These are phyloP conservation scores for Drosophila novamexicana DNA, from an alignment of 1,140 invertebrate genomes.

Conservation along the genomic window DNA sequence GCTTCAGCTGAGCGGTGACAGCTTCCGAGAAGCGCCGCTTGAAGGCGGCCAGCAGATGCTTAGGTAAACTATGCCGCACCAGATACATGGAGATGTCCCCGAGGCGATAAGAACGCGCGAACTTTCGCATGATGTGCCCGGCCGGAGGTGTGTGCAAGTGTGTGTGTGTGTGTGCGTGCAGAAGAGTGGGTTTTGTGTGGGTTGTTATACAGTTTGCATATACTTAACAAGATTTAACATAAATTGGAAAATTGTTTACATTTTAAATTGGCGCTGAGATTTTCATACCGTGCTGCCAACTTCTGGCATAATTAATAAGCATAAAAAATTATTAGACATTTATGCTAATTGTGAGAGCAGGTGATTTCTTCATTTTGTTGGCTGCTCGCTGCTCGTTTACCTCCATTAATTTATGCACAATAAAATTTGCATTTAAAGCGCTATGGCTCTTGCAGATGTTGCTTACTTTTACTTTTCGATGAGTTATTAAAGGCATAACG, in stretches of 20 bases:
- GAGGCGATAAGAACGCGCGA: constrained; percentile 10
- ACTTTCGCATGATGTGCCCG: constrained; percentile 13
- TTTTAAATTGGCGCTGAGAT: constrained; percentile 4
- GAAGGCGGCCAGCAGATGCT: not conserved
- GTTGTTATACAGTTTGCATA: constrained; percentile 42
- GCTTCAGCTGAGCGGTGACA: constrained; percentile 12
- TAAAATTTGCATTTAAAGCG: constrained; percentile 76
- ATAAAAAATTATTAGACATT: constrained; percentile 74
- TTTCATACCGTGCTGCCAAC: constrained; percentile 5
- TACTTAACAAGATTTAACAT: constrained; percentile 19
- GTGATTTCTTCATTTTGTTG: constrained; percentile 64
- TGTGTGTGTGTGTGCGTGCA: not conserved
- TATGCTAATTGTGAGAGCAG: constrained; percentile 64
- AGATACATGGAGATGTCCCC: constrained; percentile 17
- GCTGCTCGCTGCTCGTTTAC: constrained; percentile 29
- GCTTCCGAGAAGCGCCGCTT: constrained; percentile 26
- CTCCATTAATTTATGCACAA: constrained; percentile 67
- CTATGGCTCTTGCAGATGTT: constrained; percentile 46
- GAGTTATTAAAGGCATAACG: constrained; percentile 22
- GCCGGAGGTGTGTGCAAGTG: not conserved
- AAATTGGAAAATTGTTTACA: constrained; percentile 24
- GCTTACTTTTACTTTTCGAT: constrained; percentile 71
- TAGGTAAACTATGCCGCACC: constrained; percentile 25
- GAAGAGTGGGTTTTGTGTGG: not conserved
- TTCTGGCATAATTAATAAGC: constrained; percentile 67